These are phyloP conservation scores for Liasis olivaceus DNA, from an alignment of 2,797 vertebrate species.

Conservation along the genomic window DNA sequence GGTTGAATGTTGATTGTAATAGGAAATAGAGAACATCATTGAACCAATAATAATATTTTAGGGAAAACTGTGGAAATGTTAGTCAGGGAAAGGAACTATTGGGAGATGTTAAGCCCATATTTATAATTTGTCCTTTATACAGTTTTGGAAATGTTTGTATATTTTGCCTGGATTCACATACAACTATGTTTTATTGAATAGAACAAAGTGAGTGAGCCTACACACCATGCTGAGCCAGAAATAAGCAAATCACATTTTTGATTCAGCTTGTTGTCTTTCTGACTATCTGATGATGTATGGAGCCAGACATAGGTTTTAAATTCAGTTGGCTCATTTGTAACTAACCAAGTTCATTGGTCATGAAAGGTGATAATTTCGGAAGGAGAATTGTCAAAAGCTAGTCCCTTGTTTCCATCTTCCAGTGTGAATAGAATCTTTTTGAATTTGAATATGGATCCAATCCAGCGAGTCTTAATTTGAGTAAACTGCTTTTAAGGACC, in stretches of 20 bases:
- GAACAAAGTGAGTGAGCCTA: too few relatives aligned
- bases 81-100: constrained; percentile 28
- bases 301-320: not conserved
- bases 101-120: not conserved
- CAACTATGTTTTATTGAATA: not conserved
- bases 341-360: not conserved
- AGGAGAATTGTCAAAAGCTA: not conserved
- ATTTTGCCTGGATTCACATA: not conserved
- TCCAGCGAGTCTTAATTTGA: not conserved
- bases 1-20: constrained; percentile 45
- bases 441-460: not conserved
- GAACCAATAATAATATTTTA: constrained; percentile 41
- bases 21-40: constrained; percentile 50
- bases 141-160: not conserved
- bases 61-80: constrained; percentile 27
- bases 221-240: too few relatives aligned
- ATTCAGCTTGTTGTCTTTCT: too few relatives aligned
- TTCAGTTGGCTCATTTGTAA: not conserved
- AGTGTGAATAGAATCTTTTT: not conserved
- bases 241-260: too few relatives aligned
- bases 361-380: too few relatives aligned
- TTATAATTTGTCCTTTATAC: not conserved
- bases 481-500: not conserved
- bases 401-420: not conserved
- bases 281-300: too few relatives aligned